Percentiles rank a stretch among this genome's conserved stretches.
phyloP scores from a whole-genome alignment of 2,113 vertebrate species.

The Gymnobelideus leadbeateri region DNA sequence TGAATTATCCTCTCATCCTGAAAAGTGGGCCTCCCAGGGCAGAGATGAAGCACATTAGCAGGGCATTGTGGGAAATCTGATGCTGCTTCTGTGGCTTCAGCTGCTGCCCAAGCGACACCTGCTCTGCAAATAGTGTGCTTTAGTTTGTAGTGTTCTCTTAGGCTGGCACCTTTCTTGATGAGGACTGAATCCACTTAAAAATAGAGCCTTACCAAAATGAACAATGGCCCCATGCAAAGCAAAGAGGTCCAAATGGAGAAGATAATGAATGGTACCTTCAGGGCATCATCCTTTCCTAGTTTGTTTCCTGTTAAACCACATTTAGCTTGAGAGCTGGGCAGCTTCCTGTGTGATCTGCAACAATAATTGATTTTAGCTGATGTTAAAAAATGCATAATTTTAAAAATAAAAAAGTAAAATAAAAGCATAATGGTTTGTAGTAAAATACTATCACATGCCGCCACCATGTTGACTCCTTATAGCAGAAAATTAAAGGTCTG shows the following conservation, averaged over 20 bases:
- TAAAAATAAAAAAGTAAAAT: conserved; percentile 79
- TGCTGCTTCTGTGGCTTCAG: not conserved
- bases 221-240: not conserved
- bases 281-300: not conserved
- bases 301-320: conserved; percentile 56
- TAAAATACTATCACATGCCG: conserved; percentile 80
- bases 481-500: conserved; percentile 83
- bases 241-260: not conserved
- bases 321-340: conserved; percentile 51
- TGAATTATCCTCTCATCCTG: conserved; percentile 78
- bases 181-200: conserved; percentile 41
- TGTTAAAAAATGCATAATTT: conserved; percentile 70
- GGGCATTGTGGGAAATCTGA: conserved; percentile 53
- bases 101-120: not conserved
- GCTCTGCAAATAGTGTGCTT: conserved; percentile 52
- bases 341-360: conserved; percentile 59
- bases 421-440: conserved; percentile 67
- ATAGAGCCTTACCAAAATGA: conserved; percentile 36
- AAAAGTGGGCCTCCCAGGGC: conserved; percentile 71
- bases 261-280: conserved; percentile 44
- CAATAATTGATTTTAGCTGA: conserved; percentile 68
- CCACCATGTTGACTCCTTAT: conserved; percentile 82
- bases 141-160: not conserved
- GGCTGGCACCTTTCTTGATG: conserved; percentile 44
- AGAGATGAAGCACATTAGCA: conserved; percentile 55